Conservation (phyloP, 2,888 invertebrate genomes). For the Platypus cylindrus region DNA sequence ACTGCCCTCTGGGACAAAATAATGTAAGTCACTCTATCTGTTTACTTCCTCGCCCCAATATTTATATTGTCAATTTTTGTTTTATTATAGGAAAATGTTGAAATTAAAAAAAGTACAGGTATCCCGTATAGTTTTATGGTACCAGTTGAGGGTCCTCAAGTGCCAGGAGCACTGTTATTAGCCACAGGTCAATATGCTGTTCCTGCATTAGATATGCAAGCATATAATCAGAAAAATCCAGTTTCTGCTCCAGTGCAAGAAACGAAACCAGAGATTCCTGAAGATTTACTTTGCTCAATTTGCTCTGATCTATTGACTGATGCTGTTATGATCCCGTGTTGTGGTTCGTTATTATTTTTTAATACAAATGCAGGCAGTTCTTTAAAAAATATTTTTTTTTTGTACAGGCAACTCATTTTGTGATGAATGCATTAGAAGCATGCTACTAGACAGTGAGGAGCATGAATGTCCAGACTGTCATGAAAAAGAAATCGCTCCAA, state of each 20-base stretch:
- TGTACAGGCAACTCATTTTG: constrained; percentile 70
- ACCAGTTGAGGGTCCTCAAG: constrained; percentile 76
- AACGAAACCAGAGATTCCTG: constrained; percentile 66
- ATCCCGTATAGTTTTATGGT: constrained; percentile 95
- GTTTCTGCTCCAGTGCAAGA: constrained; percentile 39
- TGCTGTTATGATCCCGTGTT: constrained; percentile 96
- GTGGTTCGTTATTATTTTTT: constrained; percentile 44
- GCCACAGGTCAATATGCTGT: constrained; percentile 79
- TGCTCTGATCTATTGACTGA: constrained; percentile 88
- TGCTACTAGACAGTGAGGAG: constrained; percentile 82
- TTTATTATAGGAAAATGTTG: constrained; percentile 47
- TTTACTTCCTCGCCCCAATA: constrained; percentile 1
- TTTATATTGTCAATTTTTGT: constrained; percentile 1
- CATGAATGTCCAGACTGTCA: constrained; percentile 92
- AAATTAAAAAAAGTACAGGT: constrained; percentile 89
- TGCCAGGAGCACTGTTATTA: constrained; percentile 85
- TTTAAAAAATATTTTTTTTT: no score
- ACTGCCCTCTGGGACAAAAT: constrained; percentile 67
- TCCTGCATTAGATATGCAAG: constrained; percentile 76
- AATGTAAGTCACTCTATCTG: constrained; percentile 31
- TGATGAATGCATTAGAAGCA: constrained; percentile 92
- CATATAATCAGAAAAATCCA: constrained; percentile 48
- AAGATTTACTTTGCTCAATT: constrained; percentile 82
- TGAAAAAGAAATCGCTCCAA: constrained; percentile 85
- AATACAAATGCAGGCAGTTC: no score